Conservation (phyloP, 30 jellyfish, hydroid and myxozoan species). For the Hydractinia symbiolongicarpus region DNA sequence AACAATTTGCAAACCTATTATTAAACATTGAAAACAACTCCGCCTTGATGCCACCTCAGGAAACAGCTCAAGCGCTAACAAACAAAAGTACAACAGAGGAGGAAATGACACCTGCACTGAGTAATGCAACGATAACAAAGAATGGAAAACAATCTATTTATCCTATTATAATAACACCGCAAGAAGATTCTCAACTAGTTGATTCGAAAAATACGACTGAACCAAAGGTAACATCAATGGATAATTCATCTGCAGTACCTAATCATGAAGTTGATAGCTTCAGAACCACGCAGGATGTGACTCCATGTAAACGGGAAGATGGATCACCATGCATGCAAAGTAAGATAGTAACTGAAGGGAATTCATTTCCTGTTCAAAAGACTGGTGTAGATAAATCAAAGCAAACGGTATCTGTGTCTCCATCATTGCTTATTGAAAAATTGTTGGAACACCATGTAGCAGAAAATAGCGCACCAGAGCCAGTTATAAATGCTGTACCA, state of each 20-base stretch:
- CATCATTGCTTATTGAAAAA: constrained; percentile 23
- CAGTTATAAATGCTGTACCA: constrained; percentile 28
- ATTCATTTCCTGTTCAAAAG: not conserved
- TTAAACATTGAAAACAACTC: not conserved
- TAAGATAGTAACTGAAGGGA: constrained; percentile 19
- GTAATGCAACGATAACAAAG: not conserved
- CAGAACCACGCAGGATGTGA: constrained; percentile 1
- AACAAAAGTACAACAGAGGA: not conserved
- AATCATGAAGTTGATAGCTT: not conserved
- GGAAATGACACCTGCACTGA: not conserved
- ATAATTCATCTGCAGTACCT: not conserved
- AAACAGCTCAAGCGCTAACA: not conserved
- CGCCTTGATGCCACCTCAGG: not conserved
- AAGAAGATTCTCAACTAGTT: not conserved
- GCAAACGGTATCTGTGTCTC: constrained; percentile 31
- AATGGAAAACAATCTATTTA: not conserved
- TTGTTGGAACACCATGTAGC: constrained; percentile 36
- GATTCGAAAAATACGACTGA: not conserved
- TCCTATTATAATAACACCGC: not conserved
- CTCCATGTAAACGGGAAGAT: constrained; percentile 29
- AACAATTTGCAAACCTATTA: not conserved
- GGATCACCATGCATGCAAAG: constrained; percentile 7
- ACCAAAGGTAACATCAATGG: not conserved
- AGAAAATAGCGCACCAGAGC: constrained; percentile 32
- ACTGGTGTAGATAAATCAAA: constrained; percentile 15